Conservation (phyloP, 2,888 invertebrate genomes). For the Automeris io region DNA sequence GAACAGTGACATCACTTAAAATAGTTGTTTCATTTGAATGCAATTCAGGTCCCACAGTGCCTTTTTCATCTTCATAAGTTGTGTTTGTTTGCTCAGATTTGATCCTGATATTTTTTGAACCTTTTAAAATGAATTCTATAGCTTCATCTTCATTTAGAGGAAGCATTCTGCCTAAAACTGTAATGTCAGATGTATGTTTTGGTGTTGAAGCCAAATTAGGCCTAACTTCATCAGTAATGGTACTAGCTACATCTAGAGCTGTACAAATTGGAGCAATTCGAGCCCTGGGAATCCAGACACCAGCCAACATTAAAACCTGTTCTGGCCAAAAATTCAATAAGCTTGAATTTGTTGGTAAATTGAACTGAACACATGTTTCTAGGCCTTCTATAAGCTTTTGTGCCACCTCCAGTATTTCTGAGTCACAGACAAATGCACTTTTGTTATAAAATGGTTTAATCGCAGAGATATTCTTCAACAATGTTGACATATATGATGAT, state of each 20-base stretch:
- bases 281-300: conserved; percentile 89
- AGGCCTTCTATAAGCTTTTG: conserved; percentile 86
- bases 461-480: conserved; percentile 85
- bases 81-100: conserved; percentile 15
- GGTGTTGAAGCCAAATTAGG: conserved; percentile 52
- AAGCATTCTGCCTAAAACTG: conserved; percentile 67
- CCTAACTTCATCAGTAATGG: conserved; percentile 66
- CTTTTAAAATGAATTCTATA: conserved; percentile 80
- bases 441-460: conserved; percentile 89
- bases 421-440: conserved; percentile 88
- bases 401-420: conserved; percentile 87
- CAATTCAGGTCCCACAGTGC: conserved; percentile 7
- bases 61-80: conserved; percentile 18
- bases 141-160: conserved; percentile 84
- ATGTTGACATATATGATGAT: conserved; percentile 89
- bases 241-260: conserved; percentile 87
- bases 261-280: conserved; percentile 85
- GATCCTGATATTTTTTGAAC: conserved; percentile 41
- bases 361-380: conserved; percentile 83
- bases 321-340: conserved; percentile 93
- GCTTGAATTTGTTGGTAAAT: conserved; percentile 89
- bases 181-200: conserved; percentile 43
- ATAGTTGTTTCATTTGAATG: conserved; percentile 7
- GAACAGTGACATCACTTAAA: conserved; percentile 12
- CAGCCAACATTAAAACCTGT: conserved; percentile 88